Percentiles rank a stretch among this genome's conserved stretches.
Evolutionary conservation across 2,888 invertebrate species (phyloP).

Genomic region (Ochropleura plecta): DNA sequence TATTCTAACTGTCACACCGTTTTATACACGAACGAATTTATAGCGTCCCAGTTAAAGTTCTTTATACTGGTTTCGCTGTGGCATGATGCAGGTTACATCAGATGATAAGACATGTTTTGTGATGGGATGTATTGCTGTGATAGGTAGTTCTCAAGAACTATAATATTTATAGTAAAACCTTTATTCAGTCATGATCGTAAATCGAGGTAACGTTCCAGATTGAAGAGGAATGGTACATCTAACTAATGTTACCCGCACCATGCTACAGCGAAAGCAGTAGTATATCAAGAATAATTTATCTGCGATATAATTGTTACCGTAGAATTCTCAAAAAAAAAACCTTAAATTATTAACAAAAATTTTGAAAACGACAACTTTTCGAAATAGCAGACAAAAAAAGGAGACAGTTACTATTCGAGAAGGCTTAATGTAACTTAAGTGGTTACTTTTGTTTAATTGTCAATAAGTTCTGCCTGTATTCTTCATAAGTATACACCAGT

Average conservation of each 20-base stretch:
- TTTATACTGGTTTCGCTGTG: neutral
- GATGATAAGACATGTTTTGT: too few species aligned
- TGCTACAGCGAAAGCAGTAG: too few species aligned
- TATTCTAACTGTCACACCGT: slow-evolving; percentile 33
- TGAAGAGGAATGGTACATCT: too few species aligned
- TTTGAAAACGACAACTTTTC: neutral
- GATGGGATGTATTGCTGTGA: too few species aligned
- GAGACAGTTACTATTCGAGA: neutral
- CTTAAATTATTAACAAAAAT: too few species aligned
- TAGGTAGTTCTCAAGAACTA: too few species aligned
- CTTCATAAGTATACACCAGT: neutral
- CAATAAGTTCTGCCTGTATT: neutral
- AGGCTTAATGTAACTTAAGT: neutral
- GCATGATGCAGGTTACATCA: too few species aligned
- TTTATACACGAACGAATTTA: neutral
- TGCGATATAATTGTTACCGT: neutral
- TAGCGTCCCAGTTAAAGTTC: too few species aligned
- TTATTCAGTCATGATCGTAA: too few species aligned
- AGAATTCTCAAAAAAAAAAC: neutral
- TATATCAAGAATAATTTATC: neutral
- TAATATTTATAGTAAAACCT: too few species aligned
- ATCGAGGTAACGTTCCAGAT: too few species aligned
- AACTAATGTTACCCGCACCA: too few species aligned
- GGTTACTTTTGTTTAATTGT: neutral
- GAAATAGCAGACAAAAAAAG: neutral